Conservation (phyloP, 1,140 invertebrate species). For the Aphelenchoides fujianensis region DNA sequence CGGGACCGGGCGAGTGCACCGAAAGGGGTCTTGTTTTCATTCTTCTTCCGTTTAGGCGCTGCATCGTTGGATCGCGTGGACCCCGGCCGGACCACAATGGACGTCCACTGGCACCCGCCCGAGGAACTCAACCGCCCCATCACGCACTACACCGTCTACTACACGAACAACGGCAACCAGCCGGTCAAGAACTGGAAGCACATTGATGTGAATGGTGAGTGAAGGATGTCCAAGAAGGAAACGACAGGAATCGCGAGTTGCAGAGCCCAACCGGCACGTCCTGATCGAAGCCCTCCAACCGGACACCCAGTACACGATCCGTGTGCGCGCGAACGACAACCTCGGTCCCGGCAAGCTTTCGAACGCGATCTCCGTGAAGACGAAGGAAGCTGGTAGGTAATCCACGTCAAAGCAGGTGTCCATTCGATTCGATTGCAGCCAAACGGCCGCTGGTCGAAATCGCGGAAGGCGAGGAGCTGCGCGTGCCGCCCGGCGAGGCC, state of each 20-base stretch:
- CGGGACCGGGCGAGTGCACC: conserved; percentile 28
- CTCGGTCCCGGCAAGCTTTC: conserved; percentile 59
- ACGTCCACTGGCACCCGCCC: conserved; percentile 58
- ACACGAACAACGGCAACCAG: conserved; percentile 57
- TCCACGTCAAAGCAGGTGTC: neutral
- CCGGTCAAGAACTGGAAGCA: conserved; percentile 57
- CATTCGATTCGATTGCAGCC: conserved; percentile 32
- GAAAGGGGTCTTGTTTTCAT: conserved; percentile 12
- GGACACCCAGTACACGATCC: conserved; percentile 55
- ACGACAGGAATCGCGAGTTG: no score
- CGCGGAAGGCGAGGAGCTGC: conserved; percentile 54
- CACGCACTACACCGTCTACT: conserved; percentile 58
- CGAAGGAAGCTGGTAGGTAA: conserved; percentile 46
- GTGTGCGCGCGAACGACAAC: conserved; percentile 58
- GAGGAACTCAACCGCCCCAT: conserved; percentile 58
- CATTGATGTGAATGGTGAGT: conserved; percentile 41
- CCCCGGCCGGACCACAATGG: conserved; percentile 50
- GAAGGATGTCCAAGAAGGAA: neutral
- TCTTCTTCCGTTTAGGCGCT: conserved; percentile 49
- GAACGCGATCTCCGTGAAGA: conserved; percentile 54
- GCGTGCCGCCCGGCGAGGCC: conserved; percentile 48
- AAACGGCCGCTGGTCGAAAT: conserved; percentile 54
- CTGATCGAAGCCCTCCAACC: conserved; percentile 48
- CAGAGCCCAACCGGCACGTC: conserved; percentile 48
- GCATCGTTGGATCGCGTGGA: conserved; percentile 50